A percentile compares a stretch with the other conserved stretches of the same genome.
Conservation (phyloP, 2,113 vertebrate species). For the Micromys minutus region DNA sequence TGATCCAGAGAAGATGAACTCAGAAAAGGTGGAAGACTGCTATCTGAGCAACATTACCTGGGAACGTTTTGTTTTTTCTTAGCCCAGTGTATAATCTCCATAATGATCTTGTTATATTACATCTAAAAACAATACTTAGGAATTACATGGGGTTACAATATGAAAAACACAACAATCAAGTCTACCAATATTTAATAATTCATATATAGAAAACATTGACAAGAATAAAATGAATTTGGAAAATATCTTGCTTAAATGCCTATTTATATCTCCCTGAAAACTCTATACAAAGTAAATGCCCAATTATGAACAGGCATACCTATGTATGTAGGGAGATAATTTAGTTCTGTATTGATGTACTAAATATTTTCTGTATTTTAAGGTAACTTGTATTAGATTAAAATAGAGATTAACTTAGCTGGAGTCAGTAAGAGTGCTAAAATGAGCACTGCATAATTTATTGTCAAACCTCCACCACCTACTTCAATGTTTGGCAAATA, state of each 20-base stretch:
- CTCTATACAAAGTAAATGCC: not conserved
- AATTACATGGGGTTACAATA: not conserved
- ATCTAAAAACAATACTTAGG: not conserved
- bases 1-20: too few relatives aligned
- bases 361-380: not conserved
- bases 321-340: not conserved
- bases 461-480: not conserved
- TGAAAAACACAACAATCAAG: not conserved
- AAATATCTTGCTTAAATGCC: not conserved
- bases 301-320: rapidly evolving
- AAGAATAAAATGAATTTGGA: not conserved
- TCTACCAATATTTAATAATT: not conserved
- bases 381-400: not conserved
- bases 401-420: not conserved
- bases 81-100: not conserved
- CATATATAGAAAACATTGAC: not conserved
- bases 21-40: rapidly evolving
- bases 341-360: not conserved
- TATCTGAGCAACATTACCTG: rapidly evolving
- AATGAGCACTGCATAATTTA: not conserved
- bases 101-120: not conserved
- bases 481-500: not conserved
- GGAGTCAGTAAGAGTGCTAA: not conserved
- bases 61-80: not conserved
- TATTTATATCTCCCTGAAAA: not conserved